Conservation (phyloP, 2,113 vertebrate species). For the Paradoxurus hermaphroditus region DNA sequence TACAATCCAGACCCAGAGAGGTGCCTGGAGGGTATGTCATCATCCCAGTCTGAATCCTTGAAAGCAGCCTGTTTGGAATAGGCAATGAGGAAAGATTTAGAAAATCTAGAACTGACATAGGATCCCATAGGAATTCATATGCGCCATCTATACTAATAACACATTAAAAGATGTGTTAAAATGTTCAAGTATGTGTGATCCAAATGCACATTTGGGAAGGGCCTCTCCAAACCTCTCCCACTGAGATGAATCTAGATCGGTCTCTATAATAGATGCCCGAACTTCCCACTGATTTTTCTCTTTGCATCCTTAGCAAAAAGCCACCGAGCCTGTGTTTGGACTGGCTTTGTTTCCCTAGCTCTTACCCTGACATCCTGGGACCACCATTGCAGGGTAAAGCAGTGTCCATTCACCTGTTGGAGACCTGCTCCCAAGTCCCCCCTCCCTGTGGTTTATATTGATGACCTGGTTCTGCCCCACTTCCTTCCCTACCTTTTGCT, state of each 20-base stretch:
- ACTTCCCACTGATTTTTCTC: not conserved
- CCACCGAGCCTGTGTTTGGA: not conserved
- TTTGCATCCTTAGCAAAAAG: not conserved
- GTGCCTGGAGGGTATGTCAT: not conserved
- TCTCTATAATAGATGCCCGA: not conserved
- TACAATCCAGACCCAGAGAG: not conserved
- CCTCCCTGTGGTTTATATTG: not conserved
- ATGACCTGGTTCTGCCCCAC: not conserved
- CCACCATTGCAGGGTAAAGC: not conserved
- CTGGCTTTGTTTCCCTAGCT: not conserved
- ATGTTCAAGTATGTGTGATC: not conserved
- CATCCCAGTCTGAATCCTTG: not conserved
- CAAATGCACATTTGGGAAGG: not conserved
- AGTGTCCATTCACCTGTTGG: not conserved
- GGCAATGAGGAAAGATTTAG: not conserved
- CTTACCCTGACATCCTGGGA: not conserved
- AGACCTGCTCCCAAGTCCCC: not conserved
- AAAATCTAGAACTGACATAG: not conserved
- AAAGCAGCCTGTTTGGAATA: not conserved
- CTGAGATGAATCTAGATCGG: not conserved
- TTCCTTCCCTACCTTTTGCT: not conserved
- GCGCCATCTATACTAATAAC: not conserved
- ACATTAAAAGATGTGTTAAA: not conserved
- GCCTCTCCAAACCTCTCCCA: not conserved
- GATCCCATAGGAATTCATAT: not conserved